phyloP scores from a whole-genome alignment of 2,888 invertebrate species.

The Agrotis clavis region DNA sequence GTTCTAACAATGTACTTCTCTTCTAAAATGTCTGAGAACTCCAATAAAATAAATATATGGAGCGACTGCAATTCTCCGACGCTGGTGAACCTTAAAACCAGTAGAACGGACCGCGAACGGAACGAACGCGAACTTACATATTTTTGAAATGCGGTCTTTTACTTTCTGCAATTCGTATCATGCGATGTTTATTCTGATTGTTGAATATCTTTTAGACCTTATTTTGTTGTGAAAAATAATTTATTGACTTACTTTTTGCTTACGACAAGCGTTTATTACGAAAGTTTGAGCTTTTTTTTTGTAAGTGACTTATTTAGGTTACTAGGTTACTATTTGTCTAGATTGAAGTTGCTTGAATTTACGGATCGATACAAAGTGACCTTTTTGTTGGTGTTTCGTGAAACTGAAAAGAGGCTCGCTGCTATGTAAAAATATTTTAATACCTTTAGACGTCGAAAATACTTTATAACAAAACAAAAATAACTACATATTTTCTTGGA shows the following conservation, averaged over 20 bases:
- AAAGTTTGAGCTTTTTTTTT: constrained; percentile 15
- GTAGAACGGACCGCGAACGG: constrained; percentile 15
- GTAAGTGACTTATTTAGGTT: constrained; percentile 11
- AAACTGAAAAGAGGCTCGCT: background rate
- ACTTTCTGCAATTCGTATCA: constrained; percentile 26
- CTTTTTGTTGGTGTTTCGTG: background rate
- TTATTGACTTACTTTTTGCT: background rate
- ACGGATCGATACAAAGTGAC: background rate
- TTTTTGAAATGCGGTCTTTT: constrained; percentile 19
- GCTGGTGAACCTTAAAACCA: constrained; percentile 39
- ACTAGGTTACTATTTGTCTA: constrained; percentile 23
- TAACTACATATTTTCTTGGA: background rate
- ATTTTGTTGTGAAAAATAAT: background rate
- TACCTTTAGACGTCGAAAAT: no score
- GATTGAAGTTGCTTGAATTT: constrained; percentile 4
- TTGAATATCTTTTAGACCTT: constrained; percentile 22
- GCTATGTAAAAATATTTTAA: background rate
- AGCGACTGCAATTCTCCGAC: constrained; percentile 47
- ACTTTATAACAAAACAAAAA: background rate
- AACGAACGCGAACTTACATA: no score
- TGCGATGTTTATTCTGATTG: constrained; percentile 19
- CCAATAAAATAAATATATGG: constrained; percentile 51
- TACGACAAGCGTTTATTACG: constrained; percentile 2
- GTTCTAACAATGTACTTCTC: constrained; percentile 34
- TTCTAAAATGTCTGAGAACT: constrained; percentile 39